Evolutionary conservation across 2,113 vertebrate species (phyloP), one percentile per base, ranked within the genome.

Genomic region (Campylorhamphus procurvoides): DNA sequence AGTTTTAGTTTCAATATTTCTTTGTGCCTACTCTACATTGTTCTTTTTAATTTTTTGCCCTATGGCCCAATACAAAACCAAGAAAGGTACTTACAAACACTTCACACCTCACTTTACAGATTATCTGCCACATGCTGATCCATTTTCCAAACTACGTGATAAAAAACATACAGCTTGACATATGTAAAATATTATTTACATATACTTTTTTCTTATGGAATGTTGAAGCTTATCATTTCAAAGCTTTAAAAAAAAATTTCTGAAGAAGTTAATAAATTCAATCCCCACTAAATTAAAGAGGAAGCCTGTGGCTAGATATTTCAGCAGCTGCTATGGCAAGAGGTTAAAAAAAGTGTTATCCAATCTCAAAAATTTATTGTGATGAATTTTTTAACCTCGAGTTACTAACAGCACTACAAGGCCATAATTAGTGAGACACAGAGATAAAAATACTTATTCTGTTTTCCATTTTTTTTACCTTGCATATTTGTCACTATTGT

Each of bases 1-100:
- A 68, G 35, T 27, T 91, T 95, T 87, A 78, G 82, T 84, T 93
- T 93, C 93, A 91, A 18, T 76, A 95, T 90, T 94, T 95, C 74
- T 95, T 91, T 53, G 49, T 91, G 22, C 24, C 22, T 56, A 59
- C 28, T 44, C 12, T 81, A 81, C 6, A 16, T 44, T 76, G 33
- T 78, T 68, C 4, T 29, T 22, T 40, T 47, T 52, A 46, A 78
- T 68, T 47, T 75, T 31, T n/a, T 46, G 52, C 68, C 80, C 71
- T 56, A n/a, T 35, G 52, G 17, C 46, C 28, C 52, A 84, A 89
- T 29, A 75, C 20, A 87, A 88, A 77, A 24, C 19, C 53, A 64
- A 83, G 39, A 29, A 79, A 81, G 17, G 27, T 78, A 42, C n/a
- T 92, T 91, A 78, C 8, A 71, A 76, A 76, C 18, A 66, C 13